These are phyloP conservation scores for Excalfactoria chinensis DNA, from an alignment of 2,113 vertebrate species.

Conservation along the genomic window DNA sequence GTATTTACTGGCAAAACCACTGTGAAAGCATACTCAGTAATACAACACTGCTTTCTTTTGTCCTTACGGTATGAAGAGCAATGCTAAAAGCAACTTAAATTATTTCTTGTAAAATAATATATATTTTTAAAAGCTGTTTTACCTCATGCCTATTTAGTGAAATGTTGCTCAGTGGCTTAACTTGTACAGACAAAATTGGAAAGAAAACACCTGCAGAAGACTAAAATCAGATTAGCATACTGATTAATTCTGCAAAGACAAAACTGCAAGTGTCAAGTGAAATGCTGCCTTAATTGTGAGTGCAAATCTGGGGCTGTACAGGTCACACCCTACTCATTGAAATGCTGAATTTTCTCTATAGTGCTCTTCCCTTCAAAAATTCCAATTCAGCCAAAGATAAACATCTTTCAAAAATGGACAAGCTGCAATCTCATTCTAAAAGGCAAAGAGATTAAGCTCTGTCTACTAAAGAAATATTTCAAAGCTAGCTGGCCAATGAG, in stretches of 20 bases:
- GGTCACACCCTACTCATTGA: rapidly evolving
- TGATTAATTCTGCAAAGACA: neutral
- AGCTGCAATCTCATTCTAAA: neutral
- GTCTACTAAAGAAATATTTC: neutral
- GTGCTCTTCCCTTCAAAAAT: neutral
- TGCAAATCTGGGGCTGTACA: neutral
- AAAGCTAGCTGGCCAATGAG: neutral
- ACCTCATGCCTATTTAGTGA: neutral
- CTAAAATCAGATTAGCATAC: neutral
- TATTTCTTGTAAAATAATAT: neutral
- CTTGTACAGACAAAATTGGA: neutral
- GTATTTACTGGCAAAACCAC: neutral
- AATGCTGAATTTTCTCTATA: neutral
- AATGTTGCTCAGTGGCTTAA: neutral
- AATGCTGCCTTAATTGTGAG: neutral
- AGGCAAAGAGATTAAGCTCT: neutral
- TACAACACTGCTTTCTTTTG: neutral
- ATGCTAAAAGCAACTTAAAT: neutral
- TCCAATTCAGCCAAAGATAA: neutral
- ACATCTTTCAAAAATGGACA: neutral
- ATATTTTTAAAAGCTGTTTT: neutral
- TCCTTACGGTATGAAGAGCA: neutral
- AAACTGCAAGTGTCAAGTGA: neutral
- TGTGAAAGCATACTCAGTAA: neutral
- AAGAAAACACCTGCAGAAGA: neutral